These are phyloP conservation scores for Anolis carolinensis DNA, from an alignment of 2,113 vertebrate species.

Conservation along the genomic window DNA sequence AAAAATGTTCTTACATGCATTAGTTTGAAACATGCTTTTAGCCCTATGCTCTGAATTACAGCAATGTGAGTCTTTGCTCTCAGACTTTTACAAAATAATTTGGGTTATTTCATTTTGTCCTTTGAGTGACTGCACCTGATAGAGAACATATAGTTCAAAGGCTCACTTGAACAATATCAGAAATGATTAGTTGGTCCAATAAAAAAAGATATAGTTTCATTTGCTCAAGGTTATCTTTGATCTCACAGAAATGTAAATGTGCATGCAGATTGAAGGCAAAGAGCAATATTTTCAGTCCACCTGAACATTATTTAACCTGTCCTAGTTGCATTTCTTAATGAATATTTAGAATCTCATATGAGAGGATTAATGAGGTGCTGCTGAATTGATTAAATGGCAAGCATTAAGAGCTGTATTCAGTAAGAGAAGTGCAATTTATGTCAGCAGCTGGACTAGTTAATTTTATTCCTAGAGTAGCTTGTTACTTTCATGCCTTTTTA, in stretches of 20 bases:
- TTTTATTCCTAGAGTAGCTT: constrained; percentile 3
- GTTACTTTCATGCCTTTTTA: background rate
- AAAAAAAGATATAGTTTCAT: background rate
- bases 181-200: background rate
- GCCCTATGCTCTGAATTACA: background rate
- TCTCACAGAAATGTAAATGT: background rate
- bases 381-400: constrained; percentile 21
- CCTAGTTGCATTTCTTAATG: background rate
- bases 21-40: background rate
- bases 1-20: background rate
- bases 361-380: constrained; percentile 16
- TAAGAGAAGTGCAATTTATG: constrained; percentile 9
- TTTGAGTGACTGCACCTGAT: background rate
- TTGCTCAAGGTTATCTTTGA: background rate
- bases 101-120: too few species aligned
- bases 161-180: background rate
- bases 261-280: background rate
- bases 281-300: background rate
- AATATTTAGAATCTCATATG: constrained; percentile 11
- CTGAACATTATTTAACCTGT: background rate
- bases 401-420: background rate
- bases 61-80: too few species aligned
- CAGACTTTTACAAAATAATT: background rate
- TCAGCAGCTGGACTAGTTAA: constrained; percentile 3
- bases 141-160: background rate